Percentiles rank a stretch among this genome's conserved stretches.
Conservation (phyloP, 2,888 invertebrate species). For the Diaperis boleti region DNA sequence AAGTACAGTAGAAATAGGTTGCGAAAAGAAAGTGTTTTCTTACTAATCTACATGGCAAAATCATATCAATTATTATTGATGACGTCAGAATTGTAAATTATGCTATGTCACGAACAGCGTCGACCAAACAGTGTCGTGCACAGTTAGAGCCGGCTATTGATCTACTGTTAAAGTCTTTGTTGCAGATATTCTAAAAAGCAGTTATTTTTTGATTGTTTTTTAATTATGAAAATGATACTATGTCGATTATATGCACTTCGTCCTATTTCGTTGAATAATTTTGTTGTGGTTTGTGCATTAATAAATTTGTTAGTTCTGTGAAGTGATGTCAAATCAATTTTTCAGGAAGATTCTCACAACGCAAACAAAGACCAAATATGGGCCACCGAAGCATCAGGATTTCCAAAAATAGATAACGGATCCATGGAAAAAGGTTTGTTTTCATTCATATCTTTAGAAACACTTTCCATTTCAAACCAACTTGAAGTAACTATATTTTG, state of each 20-base stretch:
- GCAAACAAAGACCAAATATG: constrained; percentile 54
- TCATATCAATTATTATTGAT: constrained; percentile 23
- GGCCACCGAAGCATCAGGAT: constrained; percentile 59
- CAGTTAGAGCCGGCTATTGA: constrained; percentile 48
- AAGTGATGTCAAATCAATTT: too few relatives aligned
- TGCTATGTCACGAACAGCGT: constrained; percentile 61
- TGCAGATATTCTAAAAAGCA: constrained; percentile 26
- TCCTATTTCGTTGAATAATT: constrained; percentile 61
- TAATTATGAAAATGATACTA: constrained; percentile 60
- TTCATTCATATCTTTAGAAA: too few relatives aligned
- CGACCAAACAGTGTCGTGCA: constrained; percentile 37
- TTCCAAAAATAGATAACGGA: constrained; percentile 51
- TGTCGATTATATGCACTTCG: constrained; percentile 65
- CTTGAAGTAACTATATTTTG: too few relatives aligned
- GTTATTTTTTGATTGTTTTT: constrained; percentile 1
- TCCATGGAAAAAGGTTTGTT: constrained; percentile 51
- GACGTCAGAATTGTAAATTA: constrained; percentile 57
- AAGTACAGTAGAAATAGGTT: not conserved
- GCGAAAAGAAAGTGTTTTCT: not conserved
- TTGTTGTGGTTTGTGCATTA: constrained; percentile 56
- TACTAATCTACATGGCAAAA: constrained; percentile 1
- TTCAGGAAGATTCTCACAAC: constrained; percentile 18
- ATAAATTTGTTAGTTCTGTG: not conserved
- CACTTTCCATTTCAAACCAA: too few relatives aligned
- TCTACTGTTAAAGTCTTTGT: constrained; percentile 41